A percentile compares a stretch with the other conserved stretches of the same genome.
phyloP scores from a whole-genome alignment of 2,113 vertebrate genomes.

The Meleagris gallopavo region DNA sequence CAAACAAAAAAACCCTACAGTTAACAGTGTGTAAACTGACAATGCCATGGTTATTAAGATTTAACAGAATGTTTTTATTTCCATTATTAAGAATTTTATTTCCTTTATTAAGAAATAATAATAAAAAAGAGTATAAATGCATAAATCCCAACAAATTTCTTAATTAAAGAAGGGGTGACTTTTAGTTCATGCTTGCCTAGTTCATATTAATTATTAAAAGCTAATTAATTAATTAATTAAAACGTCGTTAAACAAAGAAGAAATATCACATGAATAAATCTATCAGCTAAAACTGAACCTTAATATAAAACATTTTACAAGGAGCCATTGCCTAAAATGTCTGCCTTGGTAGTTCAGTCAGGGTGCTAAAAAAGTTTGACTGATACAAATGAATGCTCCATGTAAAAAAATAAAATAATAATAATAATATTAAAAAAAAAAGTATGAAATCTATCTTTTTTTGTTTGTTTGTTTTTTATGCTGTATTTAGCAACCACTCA shows the following conservation, averaged over 20 bases:
- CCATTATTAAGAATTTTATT: background rate
- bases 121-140: background rate
- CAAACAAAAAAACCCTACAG: background rate
- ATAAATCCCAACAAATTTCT: background rate
- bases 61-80: background rate
- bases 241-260: background rate
- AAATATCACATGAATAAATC: background rate
- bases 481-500: too few species aligned
- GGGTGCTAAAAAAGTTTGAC: background rate
- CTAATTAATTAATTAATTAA: background rate
- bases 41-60: accelerated
- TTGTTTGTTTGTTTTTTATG: too few species aligned
- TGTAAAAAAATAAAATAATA: too few species aligned
- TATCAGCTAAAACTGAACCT: background rate
- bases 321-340: background rate
- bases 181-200: background rate
- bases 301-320: background rate
- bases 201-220: background rate
- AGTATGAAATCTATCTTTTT: too few species aligned
- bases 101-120: background rate
- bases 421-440: too few species aligned
- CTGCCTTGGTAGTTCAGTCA: background rate
- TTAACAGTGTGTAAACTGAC: background rate
- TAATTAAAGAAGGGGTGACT: background rate
- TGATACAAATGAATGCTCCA: too few species aligned